Percentiles rank a stretch among this genome's conserved stretches.
These are phyloP conservation scores for Drosophila saltans DNA, from an alignment of 1,140 invertebrate genomes.

Conservation along the genomic window DNA sequence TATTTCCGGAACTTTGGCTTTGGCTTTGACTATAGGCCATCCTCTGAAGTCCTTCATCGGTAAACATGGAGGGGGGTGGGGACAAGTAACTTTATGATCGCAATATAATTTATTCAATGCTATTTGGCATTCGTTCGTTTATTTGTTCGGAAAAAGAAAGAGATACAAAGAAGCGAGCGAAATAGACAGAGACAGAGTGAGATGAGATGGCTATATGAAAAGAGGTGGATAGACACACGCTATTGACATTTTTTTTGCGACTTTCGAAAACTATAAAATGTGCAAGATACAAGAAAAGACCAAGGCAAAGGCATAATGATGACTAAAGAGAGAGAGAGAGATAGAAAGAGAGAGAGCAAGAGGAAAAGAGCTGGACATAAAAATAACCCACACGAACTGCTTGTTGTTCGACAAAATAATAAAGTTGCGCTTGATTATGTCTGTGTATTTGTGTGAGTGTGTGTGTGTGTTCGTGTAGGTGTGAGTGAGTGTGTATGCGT, in stretches of 20 bases:
- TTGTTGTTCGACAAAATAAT: slow-evolving; percentile 72
- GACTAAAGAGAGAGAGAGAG: slow-evolving; percentile 24
- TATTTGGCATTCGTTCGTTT: slow-evolving; percentile 43
- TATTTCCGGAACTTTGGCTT: neutral
- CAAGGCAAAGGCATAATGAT: slow-evolving; percentile 62
- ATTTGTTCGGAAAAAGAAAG: neutral
- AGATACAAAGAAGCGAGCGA: slow-evolving; percentile 5
- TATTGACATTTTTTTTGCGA: slow-evolving; percentile 81
- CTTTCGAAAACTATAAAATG: slow-evolving; percentile 82
- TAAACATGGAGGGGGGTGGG: slow-evolving; percentile 59
- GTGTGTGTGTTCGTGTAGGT: slow-evolving; percentile 5
- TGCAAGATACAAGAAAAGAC: slow-evolving; percentile 52
- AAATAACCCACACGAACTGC: slow-evolving; percentile 38
- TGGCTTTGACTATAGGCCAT: neutral
- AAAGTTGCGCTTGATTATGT: slow-evolving; percentile 79
- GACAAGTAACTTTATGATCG: slow-evolving; percentile 67
- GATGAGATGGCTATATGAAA: neutral
- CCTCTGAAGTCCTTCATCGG: slow-evolving; percentile 25
- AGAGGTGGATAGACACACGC: slow-evolving; percentile 51
- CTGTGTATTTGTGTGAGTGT: slow-evolving; percentile 22
- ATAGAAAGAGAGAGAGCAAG: slow-evolving; percentile 2
- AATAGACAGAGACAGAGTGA: slow-evolving; percentile 7
- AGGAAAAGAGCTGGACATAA: slow-evolving; percentile 19
- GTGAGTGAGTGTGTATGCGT: slow-evolving; percentile 12
- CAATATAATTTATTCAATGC: slow-evolving; percentile 82